These are phyloP conservation scores for Nasua narica DNA, from an alignment of 2,797 vertebrate genomes.

Conservation along the genomic window DNA sequence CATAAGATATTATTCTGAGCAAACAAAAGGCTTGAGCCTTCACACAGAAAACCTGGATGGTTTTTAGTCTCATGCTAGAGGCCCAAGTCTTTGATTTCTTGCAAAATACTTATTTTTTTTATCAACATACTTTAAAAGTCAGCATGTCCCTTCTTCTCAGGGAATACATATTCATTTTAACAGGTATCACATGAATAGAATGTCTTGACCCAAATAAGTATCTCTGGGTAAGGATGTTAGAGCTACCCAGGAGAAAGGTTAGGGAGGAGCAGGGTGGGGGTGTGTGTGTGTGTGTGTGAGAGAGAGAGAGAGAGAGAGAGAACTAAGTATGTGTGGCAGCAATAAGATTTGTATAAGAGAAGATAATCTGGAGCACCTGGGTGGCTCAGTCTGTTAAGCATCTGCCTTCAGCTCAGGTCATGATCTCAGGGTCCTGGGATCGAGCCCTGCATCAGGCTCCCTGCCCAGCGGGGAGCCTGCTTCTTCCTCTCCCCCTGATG, in stretches of 20 bases:
- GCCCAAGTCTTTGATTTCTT: background rate
- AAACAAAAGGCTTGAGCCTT: background rate
- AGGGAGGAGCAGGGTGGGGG: background rate
- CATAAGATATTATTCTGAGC: background rate
- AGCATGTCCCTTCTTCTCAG: background rate
- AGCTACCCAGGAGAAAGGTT: background rate
- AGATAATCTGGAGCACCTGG: background rate
- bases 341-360: background rate
- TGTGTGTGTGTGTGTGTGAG: background rate
- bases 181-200: background rate
- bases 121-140: background rate
- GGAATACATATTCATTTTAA: background rate
- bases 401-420: background rate
- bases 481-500: background rate
- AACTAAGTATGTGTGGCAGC: background rate
- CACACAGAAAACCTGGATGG: background rate
- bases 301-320: background rate
- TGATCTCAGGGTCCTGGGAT: background rate
- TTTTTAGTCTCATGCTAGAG: background rate
- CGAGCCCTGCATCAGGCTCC: background rate
- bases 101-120: background rate
- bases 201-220: background rate
- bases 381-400: background rate
- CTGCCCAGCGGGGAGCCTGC: background rate
- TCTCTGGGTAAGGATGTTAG: background rate